Evolutionary conservation across 2,113 vertebrate species (phyloP), one percentile per base, ranked within the genome.

Genomic region (Hucho hucho): DNA sequence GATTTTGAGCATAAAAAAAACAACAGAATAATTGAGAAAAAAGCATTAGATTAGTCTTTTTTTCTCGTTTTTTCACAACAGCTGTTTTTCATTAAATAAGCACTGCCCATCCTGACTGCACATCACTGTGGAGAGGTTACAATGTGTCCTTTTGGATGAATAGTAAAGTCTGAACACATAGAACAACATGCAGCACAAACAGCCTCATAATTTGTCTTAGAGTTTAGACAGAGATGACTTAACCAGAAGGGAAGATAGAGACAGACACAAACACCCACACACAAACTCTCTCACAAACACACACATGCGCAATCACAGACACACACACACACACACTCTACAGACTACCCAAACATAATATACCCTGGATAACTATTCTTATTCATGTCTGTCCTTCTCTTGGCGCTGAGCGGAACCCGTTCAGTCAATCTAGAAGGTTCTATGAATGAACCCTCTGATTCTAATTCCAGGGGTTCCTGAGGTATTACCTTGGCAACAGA

Each of bases 401-500:
- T 76, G 71, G 32, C 43, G 9, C 3, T 28, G 14, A 46, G 9
- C n/a, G 5, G 32, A 12, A 2, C 1, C 9, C 56, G 26, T 59
- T 72, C 26, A 29, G 26, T n/a, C 5, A 67, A 16, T 53, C 49
- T 16, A 18, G 16, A 53, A 18, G 3, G 13, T 14, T 46, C 70
- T 53, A n/a, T 53, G 64, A 82, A 67, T 59, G 3, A 53, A 6
- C 29, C 24, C 25, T 37, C 70, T 32, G 37, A 49, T 69, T 47
- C 72, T 69, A 16, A 56, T 65, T 25, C 64, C 65, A 64, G 6
- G 66, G 18, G 11, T 13, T 25, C 37, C 37, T 47, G 49, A 20
- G 6, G 43, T 6, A 75, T 76, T 78, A 14, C 64, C 74, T 63
- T 28, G 0, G 76, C 43, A 26, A 81, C 72, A 75, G n/a, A 74